phyloP scores from a whole-genome alignment of 2,113 vertebrate genomes.

The Apodemus sylvaticus region DNA sequence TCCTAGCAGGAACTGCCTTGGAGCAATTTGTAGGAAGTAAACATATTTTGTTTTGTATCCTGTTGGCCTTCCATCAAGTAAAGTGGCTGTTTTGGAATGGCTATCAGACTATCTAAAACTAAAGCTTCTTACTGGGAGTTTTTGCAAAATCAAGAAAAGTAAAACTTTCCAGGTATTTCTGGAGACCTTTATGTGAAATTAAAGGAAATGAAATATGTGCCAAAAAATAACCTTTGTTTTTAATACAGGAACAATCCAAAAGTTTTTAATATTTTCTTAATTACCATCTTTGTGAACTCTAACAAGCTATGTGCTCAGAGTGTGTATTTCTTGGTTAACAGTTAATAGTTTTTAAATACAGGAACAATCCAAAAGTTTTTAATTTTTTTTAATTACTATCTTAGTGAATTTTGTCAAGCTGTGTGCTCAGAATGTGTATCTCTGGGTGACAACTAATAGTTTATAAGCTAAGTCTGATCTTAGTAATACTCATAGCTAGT shows the following conservation, averaged over 20 bases:
- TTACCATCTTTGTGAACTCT: neutral
- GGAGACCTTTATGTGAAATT: conserved; percentile 54
- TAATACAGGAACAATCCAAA: conserved; percentile 24
- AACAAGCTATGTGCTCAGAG: neutral
- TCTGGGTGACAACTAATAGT: neutral
- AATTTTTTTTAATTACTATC: neutral
- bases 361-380: neutral
- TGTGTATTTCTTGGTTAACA: neutral
- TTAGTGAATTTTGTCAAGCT: neutral
- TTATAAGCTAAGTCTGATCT: neutral
- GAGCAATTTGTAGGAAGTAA: neutral
- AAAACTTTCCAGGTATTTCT: neutral
- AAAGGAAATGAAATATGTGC: conserved; percentile 54
- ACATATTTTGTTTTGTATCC: neutral
- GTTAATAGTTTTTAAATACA: too few species aligned
- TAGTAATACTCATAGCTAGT: neutral
- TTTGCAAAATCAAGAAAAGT: conserved; percentile 44
- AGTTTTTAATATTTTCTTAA: neutral
- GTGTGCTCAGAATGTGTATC: neutral
- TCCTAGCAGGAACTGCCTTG: neutral
- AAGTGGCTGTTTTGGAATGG: neutral
- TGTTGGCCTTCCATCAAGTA: neutral
- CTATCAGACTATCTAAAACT: neutral
- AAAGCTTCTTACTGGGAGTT: neutral
- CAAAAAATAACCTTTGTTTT: conserved; percentile 58